These are phyloP conservation scores for Pogona vitticeps DNA, from an alignment of 2,113 vertebrate genomes.

Conservation along the genomic window DNA sequence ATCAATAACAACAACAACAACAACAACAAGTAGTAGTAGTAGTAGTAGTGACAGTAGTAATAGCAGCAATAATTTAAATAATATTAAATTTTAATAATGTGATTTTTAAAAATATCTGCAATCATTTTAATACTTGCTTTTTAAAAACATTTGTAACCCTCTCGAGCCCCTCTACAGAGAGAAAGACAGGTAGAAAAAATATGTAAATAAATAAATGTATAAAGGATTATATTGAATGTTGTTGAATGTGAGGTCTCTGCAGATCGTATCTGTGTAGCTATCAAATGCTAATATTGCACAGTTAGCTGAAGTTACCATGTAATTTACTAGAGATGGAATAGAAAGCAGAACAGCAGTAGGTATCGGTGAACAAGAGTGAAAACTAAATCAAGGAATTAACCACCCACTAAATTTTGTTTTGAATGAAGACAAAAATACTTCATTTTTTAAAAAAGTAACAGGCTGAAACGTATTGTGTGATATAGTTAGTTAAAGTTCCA, in stretches of 20 bases:
- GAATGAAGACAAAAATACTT: background rate
- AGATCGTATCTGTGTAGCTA: background rate
- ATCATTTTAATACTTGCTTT: too few species aligned
- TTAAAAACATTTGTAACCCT: too few species aligned
- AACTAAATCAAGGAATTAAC: conserved; percentile 21
- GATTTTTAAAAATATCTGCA: too few species aligned
- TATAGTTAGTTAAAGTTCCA: conserved; percentile 15
- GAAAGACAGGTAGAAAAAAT: background rate
- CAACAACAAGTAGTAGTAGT: too few species aligned
- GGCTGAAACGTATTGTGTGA: conserved; percentile 1
- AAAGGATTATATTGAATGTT: background rate
- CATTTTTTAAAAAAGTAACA: conserved; percentile 29
- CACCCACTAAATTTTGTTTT: conserved; percentile 14
- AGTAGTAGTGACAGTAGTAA: too few species aligned
- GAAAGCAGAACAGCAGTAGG: conserved; percentile 29
- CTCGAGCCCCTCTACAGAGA: background rate
- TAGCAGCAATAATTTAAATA: too few species aligned
- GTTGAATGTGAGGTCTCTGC: background rate
- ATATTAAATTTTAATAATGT: too few species aligned
- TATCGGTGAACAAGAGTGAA: conserved; percentile 21
- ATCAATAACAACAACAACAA: too few species aligned
- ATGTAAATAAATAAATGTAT: background rate
- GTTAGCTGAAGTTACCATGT: background rate
- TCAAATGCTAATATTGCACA: background rate
- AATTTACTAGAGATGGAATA: background rate